Evolutionary conservation across 2,113 vertebrate genomes (phyloP).

Genomic region (Scopus umbretta): DNA sequence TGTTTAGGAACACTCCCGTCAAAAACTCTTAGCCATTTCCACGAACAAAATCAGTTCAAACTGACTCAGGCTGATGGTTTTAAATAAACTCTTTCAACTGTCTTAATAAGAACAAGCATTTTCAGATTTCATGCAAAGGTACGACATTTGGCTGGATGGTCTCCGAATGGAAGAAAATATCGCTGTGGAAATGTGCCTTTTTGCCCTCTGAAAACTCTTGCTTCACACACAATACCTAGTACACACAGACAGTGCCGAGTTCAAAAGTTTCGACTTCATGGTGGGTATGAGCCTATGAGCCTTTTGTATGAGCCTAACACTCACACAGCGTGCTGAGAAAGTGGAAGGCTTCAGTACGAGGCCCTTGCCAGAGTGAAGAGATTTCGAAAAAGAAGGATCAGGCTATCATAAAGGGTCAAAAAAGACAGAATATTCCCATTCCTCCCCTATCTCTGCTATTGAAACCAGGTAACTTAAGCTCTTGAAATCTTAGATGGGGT

Average conservation of each 20-base stretch:
- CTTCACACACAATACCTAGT: neutral
- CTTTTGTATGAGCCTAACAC: neutral
- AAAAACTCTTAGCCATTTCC: neutral
- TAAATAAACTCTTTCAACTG: neutral
- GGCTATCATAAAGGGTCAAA: neutral
- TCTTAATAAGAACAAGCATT: neutral
- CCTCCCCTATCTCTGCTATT: neutral
- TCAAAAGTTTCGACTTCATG: neutral
- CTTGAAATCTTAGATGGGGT: neutral
- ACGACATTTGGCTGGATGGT: neutral
- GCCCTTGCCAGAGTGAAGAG: neutral
- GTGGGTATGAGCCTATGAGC: too few relatives aligned
- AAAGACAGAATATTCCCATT: neutral
- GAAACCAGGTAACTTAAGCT: neutral
- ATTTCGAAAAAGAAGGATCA: neutral
- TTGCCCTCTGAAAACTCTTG: neutral
- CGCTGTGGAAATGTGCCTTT: neutral
- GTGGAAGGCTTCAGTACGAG: neutral
- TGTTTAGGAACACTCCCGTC: neutral
- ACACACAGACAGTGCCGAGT: rapidly evolving
- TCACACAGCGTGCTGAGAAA: neutral
- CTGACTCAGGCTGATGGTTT: neutral
- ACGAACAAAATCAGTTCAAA: neutral
- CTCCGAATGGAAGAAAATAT: neutral
- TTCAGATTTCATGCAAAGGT: neutral